Base-by-base conservation (phyloP, 2,888 invertebrate species). In the Lordiphosa andalusiaca region DNA sequence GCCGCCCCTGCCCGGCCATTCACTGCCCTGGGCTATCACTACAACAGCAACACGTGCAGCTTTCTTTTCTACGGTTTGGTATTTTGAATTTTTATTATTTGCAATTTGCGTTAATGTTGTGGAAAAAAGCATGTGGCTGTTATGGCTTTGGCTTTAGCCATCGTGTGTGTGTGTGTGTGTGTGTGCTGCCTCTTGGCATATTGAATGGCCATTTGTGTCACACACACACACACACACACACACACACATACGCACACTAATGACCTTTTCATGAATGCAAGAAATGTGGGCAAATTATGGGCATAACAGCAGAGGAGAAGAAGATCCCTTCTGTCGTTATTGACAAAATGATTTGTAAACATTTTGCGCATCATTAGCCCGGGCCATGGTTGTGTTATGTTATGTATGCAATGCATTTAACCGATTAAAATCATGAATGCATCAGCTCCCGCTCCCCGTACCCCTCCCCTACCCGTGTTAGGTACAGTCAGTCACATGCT, bases 51-150 rank as follows among this genome's bases (percentile, higher is more conserved):
- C 77, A 77, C 84, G 84, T 77, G 82, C 77, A 69, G 67, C 63
- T 69, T 70, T 70, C 64, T n/a, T n/a, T n/a, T 64, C 67, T 83
- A 67, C 68, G 68, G 84, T 83, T 77, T 62, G 78, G 76, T 73
- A 84, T 83, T 86, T 84, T 86, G 84, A 84, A 86, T 85, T 83
- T 83, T 84, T 86, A 86, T 84, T 86, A 80, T 83, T 76, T 83
- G 85, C 86, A 83, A 84, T 86, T 86, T 86, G 84, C 83, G 86
- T 84, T 86, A 86, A 84, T 84, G 83, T 85, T 85, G 84, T 86
- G 86, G 85, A 84, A 83, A 85, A 84, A 80, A 74, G 74, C 83
- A 83, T 83, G 83, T 84, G 83, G 74, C 84, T 84, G 74, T 78
- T 84, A 81, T 83, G 73, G 84, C 73, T 83, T 83, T 84, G 69